Evolutionary conservation across 2,113 vertebrate genomes (phyloP), one percentile per base, ranked within the genome.

Genomic region (Struthio camelus): DNA sequence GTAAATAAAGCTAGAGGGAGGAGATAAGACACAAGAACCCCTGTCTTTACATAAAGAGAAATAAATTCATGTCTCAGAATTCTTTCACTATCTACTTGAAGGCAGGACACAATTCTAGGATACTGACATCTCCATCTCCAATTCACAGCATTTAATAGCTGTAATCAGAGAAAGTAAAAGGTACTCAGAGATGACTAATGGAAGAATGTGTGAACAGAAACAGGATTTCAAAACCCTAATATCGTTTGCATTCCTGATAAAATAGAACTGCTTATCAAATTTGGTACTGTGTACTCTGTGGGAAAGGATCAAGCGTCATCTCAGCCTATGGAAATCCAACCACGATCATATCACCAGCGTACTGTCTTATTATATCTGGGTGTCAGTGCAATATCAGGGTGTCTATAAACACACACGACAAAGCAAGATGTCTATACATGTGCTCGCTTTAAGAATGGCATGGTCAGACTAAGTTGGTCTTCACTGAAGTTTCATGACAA

Each of bases 401-500:
- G 9, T 48, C 46, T 48, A 19, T 48, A n/a, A 16, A 61, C 59
- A n/a, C 12, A 23, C 59, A 36, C 12, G 8, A 40, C 1, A 17
- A 14, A n/a, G 65, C 18, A 73, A 51, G 89, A 89, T 22, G 17
- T 34, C 46, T 50, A 1, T 2, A 11, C 8, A 2, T 13, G 15
- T 1, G 54, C 1, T 8, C 34, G 22, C 30, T 40, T 11, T 40
- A 22, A 7, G 4, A 75, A 19, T 12, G 13, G 22, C 20, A 38
- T 0, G 0, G 23, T 25, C 70, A 50, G 59, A 61, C 16, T 17
- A 50, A 53, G 19, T 36, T 28, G 4, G 20, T 16, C 36, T 36
- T 7, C 1, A 4, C 53, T 80, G 58, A 72, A 67, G 76, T 51
- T 40, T 32, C 34, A 54, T 1, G 4, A 32, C 18, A 54, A 24